These are phyloP conservation scores for Etia nguti DNA, from an alignment of 2,113 vertebrate genomes.

Conservation along the genomic window DNA sequence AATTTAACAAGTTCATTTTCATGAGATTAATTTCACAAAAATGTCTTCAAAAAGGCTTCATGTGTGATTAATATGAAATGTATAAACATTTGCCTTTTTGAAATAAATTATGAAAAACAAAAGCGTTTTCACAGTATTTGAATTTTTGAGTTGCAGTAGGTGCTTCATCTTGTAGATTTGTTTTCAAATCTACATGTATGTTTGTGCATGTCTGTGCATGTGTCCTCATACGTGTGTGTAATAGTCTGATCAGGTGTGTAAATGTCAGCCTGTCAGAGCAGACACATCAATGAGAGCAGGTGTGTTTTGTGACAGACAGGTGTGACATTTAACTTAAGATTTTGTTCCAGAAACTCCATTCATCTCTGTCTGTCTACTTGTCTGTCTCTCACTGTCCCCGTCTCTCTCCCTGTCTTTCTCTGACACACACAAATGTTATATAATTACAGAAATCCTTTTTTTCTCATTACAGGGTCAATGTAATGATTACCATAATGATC, in stretches of 20 bases:
- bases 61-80: not conserved
- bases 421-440: not conserved
- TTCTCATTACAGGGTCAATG: not conserved
- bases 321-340: constrained; percentile 76
- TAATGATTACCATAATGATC: not conserved
- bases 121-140: not conserved
- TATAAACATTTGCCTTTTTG: not conserved
- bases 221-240: not conserved
- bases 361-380: constrained; percentile 47
- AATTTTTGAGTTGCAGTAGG: not conserved
- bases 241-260: constrained; percentile 49
- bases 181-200: not conserved
- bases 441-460: not conserved
- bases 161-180: not conserved
- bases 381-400: not conserved
- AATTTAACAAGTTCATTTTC: not conserved
- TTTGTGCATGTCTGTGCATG: not conserved
- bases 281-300: constrained; percentile 50
- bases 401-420: not conserved
- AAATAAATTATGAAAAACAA: not conserved
- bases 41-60: not conserved
- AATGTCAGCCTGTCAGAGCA: constrained; percentile 70
- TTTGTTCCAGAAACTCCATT: constrained; percentile 62
- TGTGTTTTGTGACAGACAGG: constrained; percentile 68
- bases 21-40: not conserved